Evolutionary conservation across 2,797 vertebrate species (phyloP).

Genomic region (Hypotaenidia philippensis): DNA sequence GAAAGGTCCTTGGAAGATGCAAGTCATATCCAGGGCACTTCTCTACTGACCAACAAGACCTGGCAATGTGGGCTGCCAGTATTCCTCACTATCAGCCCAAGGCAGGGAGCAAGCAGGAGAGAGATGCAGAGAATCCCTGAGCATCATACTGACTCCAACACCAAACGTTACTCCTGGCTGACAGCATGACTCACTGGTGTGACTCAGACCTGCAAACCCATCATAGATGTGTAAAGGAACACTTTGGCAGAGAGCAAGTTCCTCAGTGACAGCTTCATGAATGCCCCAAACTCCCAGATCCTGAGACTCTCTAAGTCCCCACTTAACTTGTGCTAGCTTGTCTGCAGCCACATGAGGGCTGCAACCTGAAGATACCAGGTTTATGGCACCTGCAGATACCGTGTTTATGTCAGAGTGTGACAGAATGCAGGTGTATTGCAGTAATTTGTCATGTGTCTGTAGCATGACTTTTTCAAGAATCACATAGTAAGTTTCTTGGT

Average conservation of each 20-base stretch:
- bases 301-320: not conserved
- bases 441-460: not conserved
- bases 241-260: not conserved
- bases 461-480: not conserved
- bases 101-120: not conserved
- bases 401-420: not conserved
- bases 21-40: not conserved
- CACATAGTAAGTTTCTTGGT: not conserved
- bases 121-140: not conserved
- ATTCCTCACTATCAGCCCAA: not conserved
- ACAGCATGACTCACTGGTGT: not conserved
- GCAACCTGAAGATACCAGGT: not conserved
- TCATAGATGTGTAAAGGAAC: not conserved
- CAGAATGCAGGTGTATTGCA: not conserved
- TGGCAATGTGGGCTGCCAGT: not conserved
- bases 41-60: not conserved
- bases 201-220: not conserved
- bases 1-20: not conserved
- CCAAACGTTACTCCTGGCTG: not conserved
- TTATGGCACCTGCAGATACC: not conserved
- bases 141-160: rapidly evolving
- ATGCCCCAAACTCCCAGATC: not conserved
- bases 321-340: rapidly evolving
- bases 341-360: rapidly evolving
- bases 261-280: not conserved